These are phyloP conservation scores for Capra hircus DNA, from an alignment of 2,113 vertebrate species.

Conservation along the genomic window DNA sequence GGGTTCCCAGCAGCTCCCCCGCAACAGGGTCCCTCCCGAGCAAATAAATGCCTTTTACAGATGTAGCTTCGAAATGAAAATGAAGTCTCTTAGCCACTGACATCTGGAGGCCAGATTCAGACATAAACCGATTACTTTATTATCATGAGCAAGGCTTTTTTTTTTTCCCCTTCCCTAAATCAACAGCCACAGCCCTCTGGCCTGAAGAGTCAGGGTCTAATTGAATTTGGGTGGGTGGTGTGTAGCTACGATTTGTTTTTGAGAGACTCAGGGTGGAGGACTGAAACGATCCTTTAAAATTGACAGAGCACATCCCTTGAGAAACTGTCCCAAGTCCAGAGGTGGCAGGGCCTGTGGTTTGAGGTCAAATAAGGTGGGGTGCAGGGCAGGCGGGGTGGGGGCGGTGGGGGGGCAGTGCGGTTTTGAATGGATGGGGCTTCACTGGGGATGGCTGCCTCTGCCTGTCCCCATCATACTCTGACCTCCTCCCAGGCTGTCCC, in stretches of 20 bases:
- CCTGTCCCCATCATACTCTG: rapidly evolving
- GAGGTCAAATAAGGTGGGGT: background rate
- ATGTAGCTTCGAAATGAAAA: conserved; percentile 81
- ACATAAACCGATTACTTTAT: conserved; percentile 77
- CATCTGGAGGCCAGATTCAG: conserved; percentile 92
- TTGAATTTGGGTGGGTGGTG: conserved; percentile 59
- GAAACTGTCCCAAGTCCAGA: background rate
- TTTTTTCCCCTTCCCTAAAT: conserved; percentile 56
- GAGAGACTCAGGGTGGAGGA: conserved; percentile 26
- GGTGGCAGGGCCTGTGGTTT: background rate
- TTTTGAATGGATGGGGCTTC: background rate
- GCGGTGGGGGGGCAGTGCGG: too few relatives aligned
- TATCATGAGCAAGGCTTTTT: conserved; percentile 53
- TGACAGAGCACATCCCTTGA: background rate
- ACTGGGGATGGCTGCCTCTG: too few relatives aligned
- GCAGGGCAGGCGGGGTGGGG: rapidly evolving
- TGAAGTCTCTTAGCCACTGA: conserved; percentile 75
- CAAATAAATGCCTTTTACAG: conserved; percentile 80
- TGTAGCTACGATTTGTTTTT: conserved; percentile 62
- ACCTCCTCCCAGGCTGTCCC: background rate
- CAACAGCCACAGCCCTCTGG: conserved; percentile 64
- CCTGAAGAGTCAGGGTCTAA: conserved; percentile 66
- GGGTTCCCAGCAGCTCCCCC: conserved; percentile 35
- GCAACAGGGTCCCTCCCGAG: conserved; percentile 56
- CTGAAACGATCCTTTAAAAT: background rate